Conservation (phyloP, 2,888 invertebrate genomes). For the Eupithecia insigniata region DNA sequence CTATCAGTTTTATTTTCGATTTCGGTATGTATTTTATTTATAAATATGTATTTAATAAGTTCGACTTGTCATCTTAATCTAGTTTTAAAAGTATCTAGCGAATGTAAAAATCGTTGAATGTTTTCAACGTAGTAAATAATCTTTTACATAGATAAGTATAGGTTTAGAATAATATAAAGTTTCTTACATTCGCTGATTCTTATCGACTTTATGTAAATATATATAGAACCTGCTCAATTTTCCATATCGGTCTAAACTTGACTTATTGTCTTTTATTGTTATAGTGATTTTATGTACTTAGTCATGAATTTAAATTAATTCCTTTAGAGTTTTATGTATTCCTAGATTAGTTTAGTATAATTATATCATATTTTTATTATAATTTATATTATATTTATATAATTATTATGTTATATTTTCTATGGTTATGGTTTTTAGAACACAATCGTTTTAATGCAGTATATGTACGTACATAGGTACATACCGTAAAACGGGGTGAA, state of each 20-base stretch:
- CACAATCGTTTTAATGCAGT: not conserved
- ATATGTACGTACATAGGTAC: too few species aligned
- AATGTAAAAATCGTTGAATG: not conserved
- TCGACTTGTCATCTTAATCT: not conserved
- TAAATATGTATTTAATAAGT: not conserved
- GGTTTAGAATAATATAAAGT: not conserved
- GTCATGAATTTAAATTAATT: slow-evolving; percentile 29
- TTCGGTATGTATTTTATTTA: not conserved
- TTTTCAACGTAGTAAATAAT: not conserved
- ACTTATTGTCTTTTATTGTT: slow-evolving; percentile 49
- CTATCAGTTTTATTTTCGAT: not conserved
- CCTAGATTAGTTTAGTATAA: too few species aligned
- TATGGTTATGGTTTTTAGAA: not conserved
- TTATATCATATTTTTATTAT: too few species aligned
- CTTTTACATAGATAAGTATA: not conserved
- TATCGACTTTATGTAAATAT: slow-evolving; percentile 20
- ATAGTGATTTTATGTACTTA: slow-evolving; percentile 51
- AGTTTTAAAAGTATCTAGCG: not conserved
- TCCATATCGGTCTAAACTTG: slow-evolving; percentile 58
- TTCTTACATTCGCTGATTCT: slow-evolving; percentile 13
- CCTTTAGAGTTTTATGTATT: not conserved
- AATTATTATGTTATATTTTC: not conserved
- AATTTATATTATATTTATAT: too few species aligned
- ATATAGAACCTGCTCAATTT: slow-evolving; percentile 55
- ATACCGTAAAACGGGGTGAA: too few species aligned